Evolutionary conservation across 2,113 vertebrate genomes (phyloP), one percentile per base, ranked within the genome.

Genomic region (Cricetomys ansorgei): DNA sequence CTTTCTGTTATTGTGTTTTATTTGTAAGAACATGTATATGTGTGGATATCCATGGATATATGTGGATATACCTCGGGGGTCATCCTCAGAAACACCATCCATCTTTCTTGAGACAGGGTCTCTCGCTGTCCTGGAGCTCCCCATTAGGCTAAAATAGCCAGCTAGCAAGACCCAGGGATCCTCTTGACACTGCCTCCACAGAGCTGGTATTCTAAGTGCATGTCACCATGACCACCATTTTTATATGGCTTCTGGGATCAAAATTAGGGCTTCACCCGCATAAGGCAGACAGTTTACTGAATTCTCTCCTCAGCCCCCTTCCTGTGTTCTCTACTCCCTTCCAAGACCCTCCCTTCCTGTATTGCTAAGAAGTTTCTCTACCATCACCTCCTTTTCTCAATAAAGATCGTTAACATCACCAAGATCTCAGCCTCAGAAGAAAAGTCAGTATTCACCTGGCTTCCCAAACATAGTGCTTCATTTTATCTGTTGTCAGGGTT

Each of bases 371-470:
- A 85, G 67, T 7, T 57, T 90, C 65, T n/a, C 59, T 62, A 48
- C 75, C 29, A 81, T 96, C 77, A 85, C 45, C 69, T 64, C 29
- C 23, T 89, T 31, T 77, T 94, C 79, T 89, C 81, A 75, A 27
- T 59, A 76, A 59, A 75, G 40, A 88, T 70, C 53, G 59, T 69
- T 77, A 25, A 25, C 17, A 48, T 15, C 21, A 79, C 48, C 34
- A 37, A 55, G 19, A 48, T 37, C 13, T n/a, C 45, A 88, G 64
- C 31, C 50, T 45, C 69, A 16, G 37, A 89, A 91, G 23, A 91
- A 43, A 72, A 37, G 15, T 88, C 48, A 88, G 40, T 62, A 80
- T 65, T 75, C 23, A 69, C 65, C 16, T 21, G 55, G 40, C 40
- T 79, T 84, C 89, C 69, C 23, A 84, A 77, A 34, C 73, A 57